A percentile compares a stretch with the other conserved stretches of the same genome.
Conservation (phyloP, 2,888 invertebrate genomes). For the Lissonota sp. region DNA sequence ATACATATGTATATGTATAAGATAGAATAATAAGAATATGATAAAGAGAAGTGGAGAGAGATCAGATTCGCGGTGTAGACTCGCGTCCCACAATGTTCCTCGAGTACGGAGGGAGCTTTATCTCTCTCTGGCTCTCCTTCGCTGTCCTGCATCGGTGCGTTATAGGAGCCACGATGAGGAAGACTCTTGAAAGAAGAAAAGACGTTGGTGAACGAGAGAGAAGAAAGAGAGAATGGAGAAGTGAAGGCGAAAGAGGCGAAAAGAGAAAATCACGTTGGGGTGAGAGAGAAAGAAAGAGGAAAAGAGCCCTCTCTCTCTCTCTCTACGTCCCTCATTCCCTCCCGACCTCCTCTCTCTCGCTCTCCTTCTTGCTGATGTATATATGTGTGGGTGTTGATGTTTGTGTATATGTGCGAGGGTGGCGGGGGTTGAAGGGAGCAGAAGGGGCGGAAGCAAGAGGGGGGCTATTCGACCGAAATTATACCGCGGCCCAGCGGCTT, state of each 20-base stretch:
- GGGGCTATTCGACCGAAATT: slow-evolving; percentile 70
- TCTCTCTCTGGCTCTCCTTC: slow-evolving; percentile 24
- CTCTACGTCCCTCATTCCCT: no score
- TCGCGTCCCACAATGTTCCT: slow-evolving; percentile 42
- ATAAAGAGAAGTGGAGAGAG: slow-evolving; percentile 63
- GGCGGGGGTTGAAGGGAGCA: slow-evolving; percentile 35
- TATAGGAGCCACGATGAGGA: slow-evolving; percentile 47
- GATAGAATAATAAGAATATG: slow-evolving; percentile 55
- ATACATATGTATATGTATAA: slow-evolving; percentile 9
- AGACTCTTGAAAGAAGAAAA: slow-evolving; percentile 28
- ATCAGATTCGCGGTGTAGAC: slow-evolving; percentile 62
- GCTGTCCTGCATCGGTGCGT: slow-evolving; percentile 40
- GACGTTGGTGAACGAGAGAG: background rate
- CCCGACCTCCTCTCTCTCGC: no score
- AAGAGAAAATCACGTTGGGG: slow-evolving; percentile 44
- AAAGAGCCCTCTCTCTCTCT: slow-evolving; percentile 41
- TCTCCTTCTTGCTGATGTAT: no score
- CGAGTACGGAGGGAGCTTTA: slow-evolving; percentile 25
- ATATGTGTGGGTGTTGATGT: no score
- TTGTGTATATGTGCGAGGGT: slow-evolving; percentile 66
- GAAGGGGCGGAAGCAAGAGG: no score
- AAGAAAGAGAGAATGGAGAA: slow-evolving; percentile 20
- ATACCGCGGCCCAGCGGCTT: slow-evolving; percentile 65
- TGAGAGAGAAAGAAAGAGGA: slow-evolving; percentile 64
- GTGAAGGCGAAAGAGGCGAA: slow-evolving; percentile 31